Percentiles rank a stretch among this genome's conserved stretches.
Evolutionary conservation across 2,797 vertebrate genomes (phyloP).

Genomic region (Hypotaenidia philippensis): DNA sequence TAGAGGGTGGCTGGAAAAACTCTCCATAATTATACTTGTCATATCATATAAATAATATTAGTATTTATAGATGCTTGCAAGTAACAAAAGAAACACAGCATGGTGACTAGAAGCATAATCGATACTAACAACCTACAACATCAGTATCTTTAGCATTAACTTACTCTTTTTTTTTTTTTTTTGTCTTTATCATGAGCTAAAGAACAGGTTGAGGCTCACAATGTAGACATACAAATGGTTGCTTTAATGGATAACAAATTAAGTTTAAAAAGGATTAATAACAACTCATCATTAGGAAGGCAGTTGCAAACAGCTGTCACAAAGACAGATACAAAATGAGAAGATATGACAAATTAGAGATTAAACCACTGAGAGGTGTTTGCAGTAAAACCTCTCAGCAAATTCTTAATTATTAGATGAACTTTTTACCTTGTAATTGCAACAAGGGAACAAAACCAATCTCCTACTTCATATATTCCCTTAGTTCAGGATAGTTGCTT

Average conservation of each 20-base stretch:
- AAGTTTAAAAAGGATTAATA: background rate
- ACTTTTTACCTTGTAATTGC: background rate
- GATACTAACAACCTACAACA: background rate
- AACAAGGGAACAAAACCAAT: background rate
- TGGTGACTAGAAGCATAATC: accelerated
- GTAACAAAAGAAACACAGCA: background rate
- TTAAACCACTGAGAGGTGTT: background rate
- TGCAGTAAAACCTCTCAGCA: background rate
- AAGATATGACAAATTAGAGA: background rate
- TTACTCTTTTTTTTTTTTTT: background rate
- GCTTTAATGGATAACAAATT: background rate
- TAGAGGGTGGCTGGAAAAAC: background rate
- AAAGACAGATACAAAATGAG: background rate
- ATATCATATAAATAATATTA: background rate
- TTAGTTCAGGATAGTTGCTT: background rate
- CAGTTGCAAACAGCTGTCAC: background rate
- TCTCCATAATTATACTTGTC: background rate
- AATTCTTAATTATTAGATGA: background rate
- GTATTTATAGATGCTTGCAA: background rate
- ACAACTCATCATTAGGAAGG: background rate
- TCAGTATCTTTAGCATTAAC: background rate
- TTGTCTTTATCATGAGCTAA: background rate
- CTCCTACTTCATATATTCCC: background rate
- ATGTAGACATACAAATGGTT: background rate
- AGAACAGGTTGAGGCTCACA: background rate